A percentile compares a stretch with the other conserved stretches of the same genome.
Conservation (phyloP, 2,888 invertebrate genomes). For the Hofmannophila pseudospretella region DNA sequence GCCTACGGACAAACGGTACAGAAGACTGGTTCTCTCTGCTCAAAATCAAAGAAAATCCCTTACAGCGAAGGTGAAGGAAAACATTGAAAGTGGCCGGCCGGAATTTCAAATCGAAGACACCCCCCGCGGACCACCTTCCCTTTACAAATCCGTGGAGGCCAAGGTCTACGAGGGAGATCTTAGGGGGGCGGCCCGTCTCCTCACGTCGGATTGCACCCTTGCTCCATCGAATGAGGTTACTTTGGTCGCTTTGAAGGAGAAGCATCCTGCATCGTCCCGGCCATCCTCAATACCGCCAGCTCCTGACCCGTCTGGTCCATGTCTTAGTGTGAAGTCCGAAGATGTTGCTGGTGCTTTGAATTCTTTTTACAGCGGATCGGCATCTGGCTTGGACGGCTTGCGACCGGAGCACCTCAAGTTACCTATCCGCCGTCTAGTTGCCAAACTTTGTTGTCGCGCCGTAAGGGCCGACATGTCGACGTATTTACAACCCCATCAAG, state of each 20-base stretch:
- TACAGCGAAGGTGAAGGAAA: constrained; percentile 4
- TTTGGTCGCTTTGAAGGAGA: neutral
- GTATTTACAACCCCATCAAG: too few relatives aligned
- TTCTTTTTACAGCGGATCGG: constrained; percentile 11
- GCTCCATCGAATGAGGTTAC: constrained; percentile 6
- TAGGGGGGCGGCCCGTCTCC: constrained; percentile 11
- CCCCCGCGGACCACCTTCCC: neutral
- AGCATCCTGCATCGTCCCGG: constrained; percentile 11
- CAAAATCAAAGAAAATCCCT: neutral
- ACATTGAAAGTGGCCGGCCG: too few relatives aligned
- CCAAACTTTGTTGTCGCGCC: too few relatives aligned
- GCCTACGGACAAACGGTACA: constrained; percentile 1
- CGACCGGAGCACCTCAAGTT: constrained; percentile 10
- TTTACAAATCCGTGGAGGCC: constrained; percentile 4
- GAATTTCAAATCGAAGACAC: too few relatives aligned
- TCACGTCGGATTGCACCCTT: constrained; percentile 9
- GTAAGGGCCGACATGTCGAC: too few relatives aligned
- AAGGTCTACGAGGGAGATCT: constrained; percentile 12
- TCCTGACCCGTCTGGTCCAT: neutral
- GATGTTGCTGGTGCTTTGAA: constrained; percentile 5
- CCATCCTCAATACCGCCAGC: neutral
- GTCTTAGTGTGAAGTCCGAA: neutral
- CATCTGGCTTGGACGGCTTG: constrained; percentile 10
- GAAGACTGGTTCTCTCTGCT: constrained; percentile 7
- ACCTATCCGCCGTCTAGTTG: too few relatives aligned